phyloP scores from a whole-genome alignment of 1,140 invertebrate genomes.

The Cardiocondyla obscurior region DNA sequence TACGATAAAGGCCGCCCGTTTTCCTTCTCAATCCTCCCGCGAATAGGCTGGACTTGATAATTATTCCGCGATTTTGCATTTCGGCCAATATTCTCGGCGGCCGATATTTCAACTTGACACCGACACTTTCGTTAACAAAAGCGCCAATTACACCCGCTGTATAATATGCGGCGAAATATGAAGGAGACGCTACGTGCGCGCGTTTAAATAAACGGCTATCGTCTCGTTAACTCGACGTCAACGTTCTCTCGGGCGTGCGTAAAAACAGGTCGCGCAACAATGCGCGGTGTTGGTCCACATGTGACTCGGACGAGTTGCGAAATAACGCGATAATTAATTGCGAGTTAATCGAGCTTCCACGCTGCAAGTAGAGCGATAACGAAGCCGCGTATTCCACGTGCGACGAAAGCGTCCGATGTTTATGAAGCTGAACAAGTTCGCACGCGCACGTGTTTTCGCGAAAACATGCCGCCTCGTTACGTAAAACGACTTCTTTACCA shows the following conservation, averaged over 20 bases:
- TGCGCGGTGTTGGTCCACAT: background rate
- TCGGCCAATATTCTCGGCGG: background rate
- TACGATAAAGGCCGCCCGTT: background rate
- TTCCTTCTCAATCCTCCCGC: too few relatives aligned
- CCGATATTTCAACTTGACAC: background rate
- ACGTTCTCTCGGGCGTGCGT: background rate
- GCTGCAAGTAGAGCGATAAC: background rate
- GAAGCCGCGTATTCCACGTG: background rate
- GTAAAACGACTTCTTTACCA: slow-evolving; percentile 7
- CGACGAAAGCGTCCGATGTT: background rate
- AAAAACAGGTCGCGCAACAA: background rate
- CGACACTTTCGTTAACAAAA: background rate
- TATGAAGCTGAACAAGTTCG: background rate
- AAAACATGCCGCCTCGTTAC: background rate
- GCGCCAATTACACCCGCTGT: slow-evolving; percentile 3
- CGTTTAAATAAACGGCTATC: background rate
- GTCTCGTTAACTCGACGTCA: slow-evolving; percentile 35
- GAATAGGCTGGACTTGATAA: background rate
- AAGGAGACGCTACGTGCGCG: background rate
- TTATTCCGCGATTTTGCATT: background rate
- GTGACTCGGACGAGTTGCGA: background rate
- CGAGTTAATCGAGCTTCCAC: background rate
- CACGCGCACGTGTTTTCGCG: background rate
- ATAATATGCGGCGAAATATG: background rate
- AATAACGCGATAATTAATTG: slow-evolving; percentile 23